phyloP scores from a whole-genome alignment of 2,888 invertebrate genomes.

The Ligdia adustata region DNA sequence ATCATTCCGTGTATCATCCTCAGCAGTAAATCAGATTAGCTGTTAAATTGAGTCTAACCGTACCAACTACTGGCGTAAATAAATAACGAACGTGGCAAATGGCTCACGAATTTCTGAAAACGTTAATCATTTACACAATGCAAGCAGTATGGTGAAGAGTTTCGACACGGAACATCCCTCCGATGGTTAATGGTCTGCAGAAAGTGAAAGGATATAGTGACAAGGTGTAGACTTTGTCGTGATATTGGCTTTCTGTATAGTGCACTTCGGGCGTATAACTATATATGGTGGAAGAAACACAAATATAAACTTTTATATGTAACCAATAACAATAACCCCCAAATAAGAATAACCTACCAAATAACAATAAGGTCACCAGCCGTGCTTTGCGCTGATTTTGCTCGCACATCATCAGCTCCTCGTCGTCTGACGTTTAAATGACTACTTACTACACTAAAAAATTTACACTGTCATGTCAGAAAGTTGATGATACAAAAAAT shows the following conservation, averaged over 20 bases:
- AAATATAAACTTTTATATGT: too few species aligned
- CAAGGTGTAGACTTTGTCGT: constrained; percentile 5
- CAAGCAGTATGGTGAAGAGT: constrained; percentile 35
- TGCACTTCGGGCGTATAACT: too few species aligned
- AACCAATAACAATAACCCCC: too few species aligned
- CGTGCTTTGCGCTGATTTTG: too few species aligned
- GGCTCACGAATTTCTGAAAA: constrained; percentile 67
- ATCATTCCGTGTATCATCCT: constrained; percentile 37
- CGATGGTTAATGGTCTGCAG: constrained; percentile 3
- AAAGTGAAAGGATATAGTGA: constrained; percentile 20
- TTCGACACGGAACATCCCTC: constrained; percentile 25
- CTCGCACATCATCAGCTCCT: too few species aligned
- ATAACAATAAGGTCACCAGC: too few species aligned
- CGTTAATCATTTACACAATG: constrained; percentile 61
- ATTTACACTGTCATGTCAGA: too few species aligned
- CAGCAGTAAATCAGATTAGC: constrained; percentile 68
- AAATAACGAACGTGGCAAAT: constrained; percentile 68
- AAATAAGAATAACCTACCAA: too few species aligned
- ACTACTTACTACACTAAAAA: too few species aligned
- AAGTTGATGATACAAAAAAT: too few species aligned
- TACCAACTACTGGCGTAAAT: constrained; percentile 67
- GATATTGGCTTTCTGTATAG: constrained; percentile 10
- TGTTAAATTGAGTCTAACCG: constrained; percentile 66
- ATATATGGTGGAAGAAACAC: too few species aligned
- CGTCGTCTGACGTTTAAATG: too few species aligned